Base-by-base conservation (phyloP, 2,797 vertebrate genomes). In the Etheostoma perlongum region DNA sequence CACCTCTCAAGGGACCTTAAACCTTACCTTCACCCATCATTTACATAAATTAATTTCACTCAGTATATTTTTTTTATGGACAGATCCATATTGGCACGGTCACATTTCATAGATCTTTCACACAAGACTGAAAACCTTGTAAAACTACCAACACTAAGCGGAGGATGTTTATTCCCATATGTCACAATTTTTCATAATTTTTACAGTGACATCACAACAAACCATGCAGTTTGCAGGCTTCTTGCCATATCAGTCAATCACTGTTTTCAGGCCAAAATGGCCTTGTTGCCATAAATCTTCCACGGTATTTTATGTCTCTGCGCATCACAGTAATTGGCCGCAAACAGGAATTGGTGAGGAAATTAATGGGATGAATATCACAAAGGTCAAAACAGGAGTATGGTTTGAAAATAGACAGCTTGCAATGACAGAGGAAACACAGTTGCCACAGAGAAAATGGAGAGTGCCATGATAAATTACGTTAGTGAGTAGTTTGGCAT, bases 41-140 rank as follows among this genome's bases (percentile, higher is more conserved):
- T 96, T 96, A 91, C 93, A 95, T 95, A 92, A 91, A 94, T 95
- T 95, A 93, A 96, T 96, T 95, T 93, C 72, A 78, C 67, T 87
- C 92, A 82, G 88, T 94, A 81, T 89, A 68, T 40, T 11, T 30
- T 91, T 91, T 94, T 95, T 92, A 93, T 93, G 86, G 88, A 91
- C 89, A 84, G 86, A 91, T 93, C 90, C 93, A 93, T 91, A 93
- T 93, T 94, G 93, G 90, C 72, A 42, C 68, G 58, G 84, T 94
- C 91, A 91, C 89, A 93, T 95, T 95, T 89, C 21, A 94, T 91
- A 72, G 90, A 82, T 88, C 84, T 86, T 79, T 92, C 70, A 90
- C 79, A 91, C 85, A 77, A 87, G 60, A 63, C 87, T 82, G 81
- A 91, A 92, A 82, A 78, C 89, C 86, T 82, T 79, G 72, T 92